A percentile compares a stretch with the other conserved stretches of the same genome.
Evolutionary conservation across 2,888 invertebrate species (phyloP).

Genomic region (Fabriciana adippe): DNA sequence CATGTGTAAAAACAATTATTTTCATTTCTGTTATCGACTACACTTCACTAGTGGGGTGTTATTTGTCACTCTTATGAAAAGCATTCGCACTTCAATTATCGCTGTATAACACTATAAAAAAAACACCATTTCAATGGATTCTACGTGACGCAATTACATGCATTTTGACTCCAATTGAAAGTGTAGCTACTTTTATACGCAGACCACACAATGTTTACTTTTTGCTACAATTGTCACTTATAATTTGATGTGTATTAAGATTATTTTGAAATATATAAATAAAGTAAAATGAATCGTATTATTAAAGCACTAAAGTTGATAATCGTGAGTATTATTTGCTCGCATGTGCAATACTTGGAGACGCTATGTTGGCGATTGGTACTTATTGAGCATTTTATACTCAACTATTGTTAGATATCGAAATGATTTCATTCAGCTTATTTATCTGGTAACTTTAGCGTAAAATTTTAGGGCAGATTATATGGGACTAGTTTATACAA

Average conservation of each 20-base stretch:
- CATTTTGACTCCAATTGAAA: slow-evolving; percentile 62
- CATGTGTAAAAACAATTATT: slow-evolving; percentile 25
- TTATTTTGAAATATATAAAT: neutral
- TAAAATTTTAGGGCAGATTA: neutral
- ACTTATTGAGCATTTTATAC: slow-evolving; percentile 14
- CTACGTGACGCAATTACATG: slow-evolving; percentile 77
- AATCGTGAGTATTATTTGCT: neutral
- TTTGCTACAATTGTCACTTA: slow-evolving; percentile 28
- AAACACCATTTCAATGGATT: slow-evolving; percentile 12
- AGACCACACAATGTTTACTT: slow-evolving; percentile 62
- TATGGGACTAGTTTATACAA: neutral
- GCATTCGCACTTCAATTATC: slow-evolving; percentile 57
- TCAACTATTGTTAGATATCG: slow-evolving; percentile 5
- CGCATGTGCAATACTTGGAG: slow-evolving; percentile 16
- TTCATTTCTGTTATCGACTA: slow-evolving; percentile 47
- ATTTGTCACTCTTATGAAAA: slow-evolving; percentile 47
- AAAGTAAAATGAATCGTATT: slow-evolving; percentile 9
- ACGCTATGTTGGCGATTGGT: slow-evolving; percentile 11
- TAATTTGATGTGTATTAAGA: slow-evolving; percentile 29
- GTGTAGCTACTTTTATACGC: slow-evolving; percentile 63
- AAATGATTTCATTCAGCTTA: slow-evolving; percentile 14
- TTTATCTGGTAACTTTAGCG: neutral
- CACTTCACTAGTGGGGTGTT: slow-evolving; percentile 39
- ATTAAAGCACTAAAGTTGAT: rapidly evolving
- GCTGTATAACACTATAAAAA: slow-evolving; percentile 40